These are phyloP conservation scores for Scolopax bukidnonensis DNA, from an alignment of 2,797 vertebrate genomes.

Conservation along the genomic window DNA sequence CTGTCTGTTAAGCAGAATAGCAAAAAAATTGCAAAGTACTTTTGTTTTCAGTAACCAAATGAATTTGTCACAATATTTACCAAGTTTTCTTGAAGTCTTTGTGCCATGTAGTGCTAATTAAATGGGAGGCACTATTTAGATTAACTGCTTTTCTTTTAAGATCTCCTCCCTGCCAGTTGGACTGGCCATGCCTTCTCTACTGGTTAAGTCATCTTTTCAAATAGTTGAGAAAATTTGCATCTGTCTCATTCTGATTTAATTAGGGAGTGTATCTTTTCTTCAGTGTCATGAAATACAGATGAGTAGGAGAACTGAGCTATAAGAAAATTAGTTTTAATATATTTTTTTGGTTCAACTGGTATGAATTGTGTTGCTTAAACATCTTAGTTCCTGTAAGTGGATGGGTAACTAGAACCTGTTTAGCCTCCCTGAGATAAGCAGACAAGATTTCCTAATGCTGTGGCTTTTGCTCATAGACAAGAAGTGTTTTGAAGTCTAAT, in stretches of 20 bases:
- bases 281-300: not conserved
- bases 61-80: not conserved
- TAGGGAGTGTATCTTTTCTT: not conserved
- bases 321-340: not conserved
- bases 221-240: not conserved
- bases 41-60: not conserved
- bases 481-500: conserved; percentile 46
- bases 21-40: not conserved
- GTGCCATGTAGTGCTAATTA: not conserved
- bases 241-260: not conserved
- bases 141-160: not conserved
- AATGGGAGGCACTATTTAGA: not conserved
- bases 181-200: not conserved
- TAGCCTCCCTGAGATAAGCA: conserved; percentile 31
- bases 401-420: conserved; percentile 36
- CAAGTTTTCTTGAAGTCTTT: not conserved
- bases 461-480: not conserved
- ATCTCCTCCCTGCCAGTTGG: not conserved
- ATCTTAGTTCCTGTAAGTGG: not conserved
- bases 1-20: not conserved
- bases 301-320: not conserved
- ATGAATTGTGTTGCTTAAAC: conserved; percentile 7
- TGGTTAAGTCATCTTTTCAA: not conserved
- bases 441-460: conserved; percentile 26
- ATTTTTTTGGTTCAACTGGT: not conserved